These are phyloP conservation scores for Rhadina sibilatrix DNA, from an alignment of 2,113 vertebrate genomes.

Conservation along the genomic window DNA sequence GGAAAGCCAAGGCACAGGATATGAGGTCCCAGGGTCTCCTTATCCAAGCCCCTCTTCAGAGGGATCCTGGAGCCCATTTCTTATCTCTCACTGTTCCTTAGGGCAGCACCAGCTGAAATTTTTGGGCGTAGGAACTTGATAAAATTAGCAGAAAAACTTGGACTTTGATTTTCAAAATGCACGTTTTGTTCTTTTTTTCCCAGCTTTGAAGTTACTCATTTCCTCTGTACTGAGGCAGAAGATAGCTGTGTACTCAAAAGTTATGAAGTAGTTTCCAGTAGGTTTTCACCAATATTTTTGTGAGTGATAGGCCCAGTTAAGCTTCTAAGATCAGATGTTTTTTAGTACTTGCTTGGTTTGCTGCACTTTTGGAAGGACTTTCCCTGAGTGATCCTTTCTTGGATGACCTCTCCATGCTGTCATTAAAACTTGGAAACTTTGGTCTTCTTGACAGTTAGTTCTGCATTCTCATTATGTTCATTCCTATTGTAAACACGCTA, in stretches of 20 bases:
- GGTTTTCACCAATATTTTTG: not conserved
- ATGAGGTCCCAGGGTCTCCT: not conserved
- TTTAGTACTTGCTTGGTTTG: conserved; percentile 29
- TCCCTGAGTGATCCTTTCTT: conserved; percentile 41
- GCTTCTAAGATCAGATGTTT: conserved; percentile 6
- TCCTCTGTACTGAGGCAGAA: not conserved
- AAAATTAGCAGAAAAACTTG: not conserved
- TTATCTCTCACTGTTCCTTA: not conserved
- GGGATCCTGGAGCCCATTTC: not conserved
- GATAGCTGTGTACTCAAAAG: not conserved
- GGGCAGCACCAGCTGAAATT: not conserved
- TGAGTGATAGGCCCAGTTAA: not conserved
- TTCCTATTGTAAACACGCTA: conserved; percentile 44
- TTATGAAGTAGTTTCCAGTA: not conserved
- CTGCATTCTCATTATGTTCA: conserved; percentile 35
- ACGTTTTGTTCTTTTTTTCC: not conserved
- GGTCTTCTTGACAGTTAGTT: conserved; percentile 35
- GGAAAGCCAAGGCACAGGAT: not conserved
- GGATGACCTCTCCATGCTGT: conserved; percentile 63
- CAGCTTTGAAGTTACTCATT: not conserved
- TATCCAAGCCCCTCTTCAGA: not conserved
- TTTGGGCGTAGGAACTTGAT: fast-evolving
- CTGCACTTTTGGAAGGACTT: conserved; percentile 61
- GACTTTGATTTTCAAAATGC: not conserved
- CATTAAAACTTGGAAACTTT: conserved; percentile 59